These are phyloP conservation scores for Ranitomeya variabilis DNA, from an alignment of 2,113 vertebrate species.

Conservation along the genomic window DNA sequence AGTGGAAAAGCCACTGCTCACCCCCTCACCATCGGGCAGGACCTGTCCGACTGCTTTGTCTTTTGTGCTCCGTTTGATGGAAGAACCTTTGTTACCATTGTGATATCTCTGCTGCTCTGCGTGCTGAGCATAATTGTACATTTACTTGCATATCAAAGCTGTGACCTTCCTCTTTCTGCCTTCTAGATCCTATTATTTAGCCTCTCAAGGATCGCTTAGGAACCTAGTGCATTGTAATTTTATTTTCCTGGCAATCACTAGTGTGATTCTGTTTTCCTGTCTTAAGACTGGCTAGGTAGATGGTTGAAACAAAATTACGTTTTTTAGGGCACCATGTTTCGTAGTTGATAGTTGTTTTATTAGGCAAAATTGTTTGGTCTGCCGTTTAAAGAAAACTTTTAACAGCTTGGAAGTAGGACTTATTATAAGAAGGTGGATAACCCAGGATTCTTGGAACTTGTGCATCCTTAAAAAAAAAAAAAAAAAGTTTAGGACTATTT, in stretches of 20 bases:
- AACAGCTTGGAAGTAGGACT: too few species aligned
- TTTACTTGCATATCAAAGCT: not conserved
- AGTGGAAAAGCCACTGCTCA: too few species aligned
- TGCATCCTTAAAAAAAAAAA: too few species aligned
- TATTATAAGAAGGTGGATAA: too few species aligned
- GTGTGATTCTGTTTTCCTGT: not conserved
- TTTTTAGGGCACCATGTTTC: not conserved
- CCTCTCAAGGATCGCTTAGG: not conserved
- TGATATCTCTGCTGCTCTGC: not conserved
- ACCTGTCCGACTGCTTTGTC: not conserved
- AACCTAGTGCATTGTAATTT: not conserved
- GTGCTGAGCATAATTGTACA: not conserved
- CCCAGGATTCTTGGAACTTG: too few species aligned
- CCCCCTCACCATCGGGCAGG: too few species aligned
- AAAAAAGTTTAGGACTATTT: too few species aligned
- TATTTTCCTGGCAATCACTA: slow-evolving; percentile 13
- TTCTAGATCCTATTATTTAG: not conserved
- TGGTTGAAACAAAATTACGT: not conserved
- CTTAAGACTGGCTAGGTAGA: not conserved
- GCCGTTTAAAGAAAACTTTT: too few species aligned
- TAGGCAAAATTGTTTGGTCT: too few species aligned
- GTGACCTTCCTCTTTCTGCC: not conserved
- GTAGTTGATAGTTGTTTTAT: not conserved
- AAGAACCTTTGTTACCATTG: not conserved
- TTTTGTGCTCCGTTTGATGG: not conserved